These are phyloP conservation scores for Phrynocephalus guinanensis DNA, from an alignment of 2,797 vertebrate species.

Conservation along the genomic window DNA sequence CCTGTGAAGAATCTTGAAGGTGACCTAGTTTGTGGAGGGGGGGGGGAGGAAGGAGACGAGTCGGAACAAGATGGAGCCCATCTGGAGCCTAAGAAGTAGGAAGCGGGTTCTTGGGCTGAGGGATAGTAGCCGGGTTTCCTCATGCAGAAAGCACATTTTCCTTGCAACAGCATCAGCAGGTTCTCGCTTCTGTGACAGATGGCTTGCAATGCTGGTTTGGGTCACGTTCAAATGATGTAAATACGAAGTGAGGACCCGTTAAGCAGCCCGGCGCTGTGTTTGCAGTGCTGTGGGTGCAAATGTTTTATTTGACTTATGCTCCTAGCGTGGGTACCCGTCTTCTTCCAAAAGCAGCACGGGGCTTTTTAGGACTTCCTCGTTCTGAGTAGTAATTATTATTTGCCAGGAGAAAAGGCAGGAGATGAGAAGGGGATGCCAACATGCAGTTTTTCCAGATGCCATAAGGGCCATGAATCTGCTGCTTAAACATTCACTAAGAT, in stretches of 20 bases:
- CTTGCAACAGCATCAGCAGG: not conserved
- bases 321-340: not conserved
- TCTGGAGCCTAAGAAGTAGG: no score
- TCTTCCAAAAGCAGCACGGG: not conserved
- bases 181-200: not conserved
- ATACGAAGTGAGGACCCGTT: not conserved
- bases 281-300: not conserved
- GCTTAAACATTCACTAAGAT: no score
- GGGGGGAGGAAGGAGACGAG: not conserved
- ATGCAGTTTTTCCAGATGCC: not conserved
- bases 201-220: not conserved
- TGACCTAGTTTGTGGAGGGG: not conserved
- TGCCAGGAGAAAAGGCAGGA: not conserved
- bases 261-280: not conserved
- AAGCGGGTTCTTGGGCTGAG: no score
- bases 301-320: not conserved
- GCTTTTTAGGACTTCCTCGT: not conserved
- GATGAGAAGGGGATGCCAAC: not conserved
- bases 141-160: not conserved
- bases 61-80: not conserved
- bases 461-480: not conserved
- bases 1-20: not conserved
- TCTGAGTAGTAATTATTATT: not conserved
- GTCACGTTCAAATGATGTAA: not conserved
- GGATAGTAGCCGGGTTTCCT: not conserved